Percentiles rank a stretch among this genome's conserved stretches.
Evolutionary conservation across 2,797 vertebrate species (phyloP).

Genomic region (Myripristis murdjan): DNA sequence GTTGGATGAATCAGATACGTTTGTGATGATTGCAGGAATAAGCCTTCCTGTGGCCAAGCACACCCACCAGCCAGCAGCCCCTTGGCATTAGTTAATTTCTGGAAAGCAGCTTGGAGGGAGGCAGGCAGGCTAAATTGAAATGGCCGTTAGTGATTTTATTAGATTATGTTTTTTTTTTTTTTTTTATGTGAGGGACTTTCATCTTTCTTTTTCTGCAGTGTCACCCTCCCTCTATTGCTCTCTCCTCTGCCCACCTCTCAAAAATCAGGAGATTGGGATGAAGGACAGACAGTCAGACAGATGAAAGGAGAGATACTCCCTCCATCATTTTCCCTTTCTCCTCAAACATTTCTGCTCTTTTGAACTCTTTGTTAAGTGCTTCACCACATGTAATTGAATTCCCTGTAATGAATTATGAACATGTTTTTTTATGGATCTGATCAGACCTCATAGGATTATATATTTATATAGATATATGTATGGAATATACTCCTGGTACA

Average conservation of each 20-base stretch:
- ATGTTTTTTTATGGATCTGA: background rate
- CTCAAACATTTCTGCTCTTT: background rate
- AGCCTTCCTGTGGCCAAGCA: background rate
- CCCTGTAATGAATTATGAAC: background rate
- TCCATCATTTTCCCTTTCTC: background rate
- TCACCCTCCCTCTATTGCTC: slow-evolving; percentile 7
- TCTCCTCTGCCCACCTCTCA: background rate
- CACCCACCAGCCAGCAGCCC: slow-evolving; percentile 15
- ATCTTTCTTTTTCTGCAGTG: slow-evolving; percentile 24
- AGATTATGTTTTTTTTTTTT: slow-evolving; percentile 5
- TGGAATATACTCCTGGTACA: too few relatives aligned
- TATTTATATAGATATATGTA: too few relatives aligned
- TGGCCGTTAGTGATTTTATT: slow-evolving; percentile 14
- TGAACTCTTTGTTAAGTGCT: background rate
- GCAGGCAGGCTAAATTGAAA: slow-evolving; percentile 11
- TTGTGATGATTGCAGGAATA: background rate
- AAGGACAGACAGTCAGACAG: background rate
- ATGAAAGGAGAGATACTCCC: background rate
- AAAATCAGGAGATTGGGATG: background rate
- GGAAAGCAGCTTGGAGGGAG: slow-evolving; percentile 15
- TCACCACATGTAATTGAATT: background rate
- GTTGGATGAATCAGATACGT: background rate
- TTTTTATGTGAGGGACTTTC: background rate
- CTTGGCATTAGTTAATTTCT: slow-evolving; percentile 9
- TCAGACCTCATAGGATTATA: background rate